Percentiles rank a stretch among this genome's conserved stretches.
Conservation (phyloP, 1,140 invertebrate species). For the Lordiphosa mommai region DNA sequence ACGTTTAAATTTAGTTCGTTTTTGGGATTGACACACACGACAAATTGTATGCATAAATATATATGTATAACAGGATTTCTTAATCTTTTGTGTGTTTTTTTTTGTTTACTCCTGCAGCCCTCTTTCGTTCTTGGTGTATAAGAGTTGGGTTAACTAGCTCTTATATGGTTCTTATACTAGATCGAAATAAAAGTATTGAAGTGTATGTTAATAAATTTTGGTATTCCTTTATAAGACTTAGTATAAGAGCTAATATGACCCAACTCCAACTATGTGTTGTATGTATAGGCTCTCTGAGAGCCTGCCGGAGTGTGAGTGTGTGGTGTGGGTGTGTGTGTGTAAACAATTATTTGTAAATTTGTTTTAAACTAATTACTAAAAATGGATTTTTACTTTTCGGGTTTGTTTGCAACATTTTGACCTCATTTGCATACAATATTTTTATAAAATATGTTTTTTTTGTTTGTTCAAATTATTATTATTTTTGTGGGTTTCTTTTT, state of each 20-base stretch:
- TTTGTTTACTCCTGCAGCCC: background rate
- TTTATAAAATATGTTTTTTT: constrained; percentile 69
- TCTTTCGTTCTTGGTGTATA: no score
- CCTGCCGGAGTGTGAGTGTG: constrained; percentile 45
- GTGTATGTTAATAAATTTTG: no score
- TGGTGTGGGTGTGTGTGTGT: constrained; percentile 19
- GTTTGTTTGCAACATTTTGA: constrained; percentile 76
- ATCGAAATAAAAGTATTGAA: no score
- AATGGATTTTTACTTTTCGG: constrained; percentile 55
- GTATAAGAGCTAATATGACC: no score
- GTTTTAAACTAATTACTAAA: constrained; percentile 77
- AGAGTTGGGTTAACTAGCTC: no score
- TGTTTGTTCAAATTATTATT: constrained; percentile 35
- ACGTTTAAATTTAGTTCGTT: constrained; percentile 64
- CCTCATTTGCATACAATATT: constrained; percentile 76
- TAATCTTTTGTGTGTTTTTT: background rate
- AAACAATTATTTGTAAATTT: constrained; percentile 75
- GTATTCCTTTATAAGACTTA: no score
- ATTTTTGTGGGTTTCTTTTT: constrained; percentile 46
- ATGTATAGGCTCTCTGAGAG: constrained; percentile 56
- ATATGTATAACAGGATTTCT: constrained; percentile 28
- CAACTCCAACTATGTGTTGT: constrained; percentile 5
- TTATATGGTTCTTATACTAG: no score
- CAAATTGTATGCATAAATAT: constrained; percentile 49
- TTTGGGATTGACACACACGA: constrained; percentile 59